phyloP scores from a whole-genome alignment of 2,888 invertebrate genomes.

The Dioctria rufipes region DNA sequence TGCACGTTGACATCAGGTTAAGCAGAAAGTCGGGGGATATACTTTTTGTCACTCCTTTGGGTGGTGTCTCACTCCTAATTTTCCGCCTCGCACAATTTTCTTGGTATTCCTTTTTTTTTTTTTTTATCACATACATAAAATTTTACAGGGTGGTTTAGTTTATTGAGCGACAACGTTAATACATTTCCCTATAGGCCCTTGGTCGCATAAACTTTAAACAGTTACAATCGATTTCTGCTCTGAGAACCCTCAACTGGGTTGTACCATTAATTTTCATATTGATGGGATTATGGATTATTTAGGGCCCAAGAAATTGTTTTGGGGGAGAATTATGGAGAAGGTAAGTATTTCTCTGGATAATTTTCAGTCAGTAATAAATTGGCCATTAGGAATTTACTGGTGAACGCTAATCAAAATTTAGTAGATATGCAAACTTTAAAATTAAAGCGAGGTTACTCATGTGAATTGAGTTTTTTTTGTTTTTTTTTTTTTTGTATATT shows the following conservation, averaged over 20 bases:
- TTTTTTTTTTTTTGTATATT: too few relatives aligned
- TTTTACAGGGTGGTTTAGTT: constrained; percentile 44
- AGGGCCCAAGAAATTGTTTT: constrained; percentile 30
- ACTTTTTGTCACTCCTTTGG: constrained; percentile 21
- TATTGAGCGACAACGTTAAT: constrained; percentile 46
- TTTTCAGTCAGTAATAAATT: constrained; percentile 19
- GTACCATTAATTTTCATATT: constrained; percentile 43
- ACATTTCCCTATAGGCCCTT: constrained; percentile 32
- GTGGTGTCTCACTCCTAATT: neutral
- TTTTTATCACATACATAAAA: constrained; percentile 17
- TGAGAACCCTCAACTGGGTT: neutral
- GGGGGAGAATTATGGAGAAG: neutral
- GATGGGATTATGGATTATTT: constrained; percentile 46
- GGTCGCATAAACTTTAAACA: constrained; percentile 27
- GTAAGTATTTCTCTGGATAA: neutral
- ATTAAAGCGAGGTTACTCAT: too few relatives aligned
- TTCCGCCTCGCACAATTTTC: constrained; percentile 3
- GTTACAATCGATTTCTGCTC: constrained; percentile 11
- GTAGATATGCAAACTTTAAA: too few relatives aligned
- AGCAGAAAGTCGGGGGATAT: neutral
- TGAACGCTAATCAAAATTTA: neutral
- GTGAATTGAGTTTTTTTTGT: too few relatives aligned
- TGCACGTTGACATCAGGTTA: constrained; percentile 17
- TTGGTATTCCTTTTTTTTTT: neutral
- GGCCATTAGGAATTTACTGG: neutral